Percentiles rank a stretch among this genome's conserved stretches.
These are phyloP conservation scores for Hypomecis punctinalis DNA, from an alignment of 2,888 invertebrate species.

Conservation along the genomic window DNA sequence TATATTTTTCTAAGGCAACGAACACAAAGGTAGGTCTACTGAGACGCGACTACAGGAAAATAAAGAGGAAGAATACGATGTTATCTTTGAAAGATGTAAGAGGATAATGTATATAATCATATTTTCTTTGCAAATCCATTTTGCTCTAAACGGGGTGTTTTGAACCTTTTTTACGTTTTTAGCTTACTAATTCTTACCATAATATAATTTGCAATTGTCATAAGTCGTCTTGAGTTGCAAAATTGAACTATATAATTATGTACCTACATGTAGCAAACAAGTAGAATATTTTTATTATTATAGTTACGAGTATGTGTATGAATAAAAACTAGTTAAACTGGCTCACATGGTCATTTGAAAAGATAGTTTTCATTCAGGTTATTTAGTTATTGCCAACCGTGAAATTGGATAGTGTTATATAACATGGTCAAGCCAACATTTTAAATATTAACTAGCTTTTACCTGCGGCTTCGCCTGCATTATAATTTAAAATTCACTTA, in stretches of 20 bases:
- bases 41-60: conserved; percentile 29
- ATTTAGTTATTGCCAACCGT: too few species aligned
- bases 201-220: neutral
- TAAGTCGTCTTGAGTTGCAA: neutral
- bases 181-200: neutral
- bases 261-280: neutral
- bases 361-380: too few species aligned
- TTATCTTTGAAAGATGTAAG: conserved; percentile 31
- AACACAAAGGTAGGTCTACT: conserved; percentile 32
- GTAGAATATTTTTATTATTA: too few species aligned
- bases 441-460: too few species aligned
- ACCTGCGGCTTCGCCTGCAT: too few species aligned
- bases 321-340: too few species aligned
- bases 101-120: conserved; percentile 28
- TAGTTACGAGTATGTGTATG: too few species aligned
- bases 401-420: too few species aligned
- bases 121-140: conserved; percentile 23
- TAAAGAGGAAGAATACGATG: conserved; percentile 16
- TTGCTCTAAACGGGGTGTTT: neutral
- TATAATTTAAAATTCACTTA: too few species aligned
- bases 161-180: neutral
- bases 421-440: too few species aligned
- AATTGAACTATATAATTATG: neutral
- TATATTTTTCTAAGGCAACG: conserved; percentile 59
- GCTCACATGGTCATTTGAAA: too few species aligned